phyloP scores from a whole-genome alignment of 1,140 invertebrate genomes.

The Microplitis mediator region DNA sequence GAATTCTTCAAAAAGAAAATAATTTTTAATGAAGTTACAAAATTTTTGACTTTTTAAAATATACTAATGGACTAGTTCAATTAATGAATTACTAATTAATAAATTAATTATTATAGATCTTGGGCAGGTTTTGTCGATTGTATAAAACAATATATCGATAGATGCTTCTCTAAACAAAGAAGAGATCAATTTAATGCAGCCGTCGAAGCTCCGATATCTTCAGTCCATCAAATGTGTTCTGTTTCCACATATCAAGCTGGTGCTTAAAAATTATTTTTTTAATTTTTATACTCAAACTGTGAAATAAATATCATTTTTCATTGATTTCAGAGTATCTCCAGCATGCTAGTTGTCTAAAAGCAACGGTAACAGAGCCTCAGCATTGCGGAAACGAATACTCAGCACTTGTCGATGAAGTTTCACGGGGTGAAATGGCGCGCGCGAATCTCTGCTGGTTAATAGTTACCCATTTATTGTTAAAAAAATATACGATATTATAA shows the following conservation, averaged over 20 bases:
- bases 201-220: slow-evolving; percentile 65
- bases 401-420: slow-evolving; percentile 65
- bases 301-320: no score
- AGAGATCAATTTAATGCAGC: slow-evolving; percentile 66
- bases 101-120: slow-evolving; percentile 46
- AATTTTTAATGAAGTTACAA: no score
- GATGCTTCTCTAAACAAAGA: slow-evolving; percentile 64
- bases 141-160: slow-evolving; percentile 64
- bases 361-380: slow-evolving; percentile 63
- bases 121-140: slow-evolving; percentile 68
- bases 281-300: background rate
- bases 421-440: slow-evolving; percentile 63
- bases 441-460: slow-evolving; percentile 67
- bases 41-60: no score
- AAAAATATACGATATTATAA: background rate
- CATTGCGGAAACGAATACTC: slow-evolving; percentile 67
- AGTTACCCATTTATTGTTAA: background rate
- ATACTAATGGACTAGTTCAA: background rate
- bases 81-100: background rate
- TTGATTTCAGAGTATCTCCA: slow-evolving; percentile 64
- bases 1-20: no score
- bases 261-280: slow-evolving; percentile 29
- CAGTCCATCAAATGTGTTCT: slow-evolving; percentile 67
- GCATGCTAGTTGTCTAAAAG: slow-evolving; percentile 67
- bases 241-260: slow-evolving; percentile 65